These are phyloP conservation scores for Cancer borealis DNA, from an alignment of 2,888 invertebrate genomes.

Conservation along the genomic window DNA sequence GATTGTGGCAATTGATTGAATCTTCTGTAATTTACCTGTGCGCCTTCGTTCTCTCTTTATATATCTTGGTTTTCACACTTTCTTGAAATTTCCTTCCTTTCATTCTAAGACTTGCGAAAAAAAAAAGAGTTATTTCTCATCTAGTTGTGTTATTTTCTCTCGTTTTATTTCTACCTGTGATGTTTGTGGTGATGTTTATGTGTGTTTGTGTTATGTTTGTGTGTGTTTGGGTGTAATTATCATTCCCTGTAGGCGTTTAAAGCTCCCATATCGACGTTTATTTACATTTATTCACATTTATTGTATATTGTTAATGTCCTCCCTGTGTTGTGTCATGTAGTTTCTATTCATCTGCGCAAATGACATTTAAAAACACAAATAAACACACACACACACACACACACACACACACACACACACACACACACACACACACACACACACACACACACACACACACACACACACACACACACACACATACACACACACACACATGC, in stretches of 20 bases:
- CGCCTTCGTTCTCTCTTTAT: neutral
- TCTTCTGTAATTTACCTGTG: neutral
- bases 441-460: no score
- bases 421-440: no score
- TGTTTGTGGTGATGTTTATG: neutral
- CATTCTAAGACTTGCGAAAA: neutral
- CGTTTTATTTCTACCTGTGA: neutral
- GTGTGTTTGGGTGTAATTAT: neutral
- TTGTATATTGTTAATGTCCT: no score
- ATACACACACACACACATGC: neutral
- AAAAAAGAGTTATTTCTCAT: neutral
- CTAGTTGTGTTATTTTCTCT: neutral
- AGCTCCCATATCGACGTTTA: neutral
- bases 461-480: slow-evolving; percentile 20
- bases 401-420: neutral
- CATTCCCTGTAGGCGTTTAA: neutral
- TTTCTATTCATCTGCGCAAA: slow-evolving; percentile 6
- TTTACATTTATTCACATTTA: neutral
- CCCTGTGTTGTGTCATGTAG: neutral
- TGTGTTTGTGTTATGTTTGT: neutral
- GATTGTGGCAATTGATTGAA: slow-evolving; percentile 16
- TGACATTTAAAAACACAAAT: neutral
- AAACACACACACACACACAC: slow-evolving; percentile 23
- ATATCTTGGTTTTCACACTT: neutral
- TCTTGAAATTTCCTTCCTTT: neutral